Evolutionary conservation across 2,797 vertebrate species (phyloP).

Genomic region (Aphelocoma californica): DNA sequence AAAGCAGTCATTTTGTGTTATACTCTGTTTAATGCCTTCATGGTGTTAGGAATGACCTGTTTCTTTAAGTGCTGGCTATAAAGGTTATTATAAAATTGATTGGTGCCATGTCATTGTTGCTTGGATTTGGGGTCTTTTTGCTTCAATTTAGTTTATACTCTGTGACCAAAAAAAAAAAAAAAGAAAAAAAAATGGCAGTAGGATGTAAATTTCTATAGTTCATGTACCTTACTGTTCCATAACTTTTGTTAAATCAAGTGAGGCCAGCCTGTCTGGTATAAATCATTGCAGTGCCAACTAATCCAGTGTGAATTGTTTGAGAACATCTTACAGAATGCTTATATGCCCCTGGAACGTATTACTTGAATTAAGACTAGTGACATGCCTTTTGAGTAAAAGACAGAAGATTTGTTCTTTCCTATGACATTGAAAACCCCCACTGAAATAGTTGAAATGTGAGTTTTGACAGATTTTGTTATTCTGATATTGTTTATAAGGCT

Average conservation of each 20-base stretch:
- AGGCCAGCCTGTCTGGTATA: neutral
- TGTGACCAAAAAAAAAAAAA: neutral
- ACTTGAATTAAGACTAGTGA: neutral
- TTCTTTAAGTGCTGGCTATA: conserved; percentile 4
- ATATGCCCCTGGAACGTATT: neutral
- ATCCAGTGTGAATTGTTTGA: neutral
- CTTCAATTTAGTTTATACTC: conserved; percentile 34
- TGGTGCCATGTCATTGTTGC: neutral
- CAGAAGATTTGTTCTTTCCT: neutral
- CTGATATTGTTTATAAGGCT: neutral
- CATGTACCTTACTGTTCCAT: neutral
- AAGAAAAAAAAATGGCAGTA: neutral
- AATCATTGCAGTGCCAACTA: neutral
- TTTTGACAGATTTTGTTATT: neutral
- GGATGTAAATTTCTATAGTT: neutral
- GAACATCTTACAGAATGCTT: neutral
- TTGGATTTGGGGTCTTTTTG: neutral
- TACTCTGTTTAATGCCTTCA: neutral
- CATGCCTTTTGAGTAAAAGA: neutral
- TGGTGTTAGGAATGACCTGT: neutral
- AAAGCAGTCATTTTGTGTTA: neutral
- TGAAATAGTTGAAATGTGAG: neutral
- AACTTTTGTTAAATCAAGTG: neutral
- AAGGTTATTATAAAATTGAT: conserved; percentile 25
- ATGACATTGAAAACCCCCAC: neutral